Evolutionary conservation across 2,797 vertebrate genomes (phyloP).

Genomic region (Peromyscus attwateri): DNA sequence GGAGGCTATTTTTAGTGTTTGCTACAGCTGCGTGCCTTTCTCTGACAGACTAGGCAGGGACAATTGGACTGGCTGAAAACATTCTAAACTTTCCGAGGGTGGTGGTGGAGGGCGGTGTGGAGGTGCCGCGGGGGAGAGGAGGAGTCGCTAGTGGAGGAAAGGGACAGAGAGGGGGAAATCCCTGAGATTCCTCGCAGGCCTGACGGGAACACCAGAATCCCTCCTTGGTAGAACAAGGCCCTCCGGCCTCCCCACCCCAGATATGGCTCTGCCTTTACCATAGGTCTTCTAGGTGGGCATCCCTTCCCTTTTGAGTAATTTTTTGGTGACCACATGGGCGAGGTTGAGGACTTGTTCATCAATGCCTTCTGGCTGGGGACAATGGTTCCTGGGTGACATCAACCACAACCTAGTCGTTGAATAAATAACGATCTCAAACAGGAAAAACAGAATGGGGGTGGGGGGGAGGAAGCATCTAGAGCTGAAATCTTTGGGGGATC

Average conservation of each 20-base stretch:
- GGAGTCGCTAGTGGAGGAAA: neutral
- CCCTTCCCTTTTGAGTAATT: neutral
- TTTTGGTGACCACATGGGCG: neutral
- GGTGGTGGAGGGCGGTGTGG: neutral
- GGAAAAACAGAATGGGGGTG: conserved; percentile 32
- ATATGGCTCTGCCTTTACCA: neutral
- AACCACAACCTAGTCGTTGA: neutral
- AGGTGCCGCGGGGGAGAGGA: no score
- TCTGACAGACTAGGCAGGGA: conserved; percentile 66
- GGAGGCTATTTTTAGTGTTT: conserved; percentile 80
- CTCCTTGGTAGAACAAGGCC: neutral
- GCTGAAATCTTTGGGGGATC: neutral
- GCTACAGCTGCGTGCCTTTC: conserved; percentile 69
- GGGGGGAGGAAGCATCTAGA: neutral
- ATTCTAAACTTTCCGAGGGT: conserved; percentile 25
- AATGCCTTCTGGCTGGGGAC: neutral
- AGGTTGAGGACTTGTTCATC: neutral
- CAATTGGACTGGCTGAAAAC: conserved; percentile 72
- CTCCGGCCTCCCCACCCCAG: fast-evolving
- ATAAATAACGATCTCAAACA: conserved; percentile 46
- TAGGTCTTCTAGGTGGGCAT: neutral
- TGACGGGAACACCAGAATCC: neutral
- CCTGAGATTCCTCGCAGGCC: neutral
- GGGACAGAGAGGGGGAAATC: conserved; percentile 4
- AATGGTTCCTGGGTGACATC: neutral